Evolutionary conservation across 2,888 invertebrate species (phyloP), one percentile per base, ranked within the genome.

Genomic region (Sacculina carcini): DNA sequence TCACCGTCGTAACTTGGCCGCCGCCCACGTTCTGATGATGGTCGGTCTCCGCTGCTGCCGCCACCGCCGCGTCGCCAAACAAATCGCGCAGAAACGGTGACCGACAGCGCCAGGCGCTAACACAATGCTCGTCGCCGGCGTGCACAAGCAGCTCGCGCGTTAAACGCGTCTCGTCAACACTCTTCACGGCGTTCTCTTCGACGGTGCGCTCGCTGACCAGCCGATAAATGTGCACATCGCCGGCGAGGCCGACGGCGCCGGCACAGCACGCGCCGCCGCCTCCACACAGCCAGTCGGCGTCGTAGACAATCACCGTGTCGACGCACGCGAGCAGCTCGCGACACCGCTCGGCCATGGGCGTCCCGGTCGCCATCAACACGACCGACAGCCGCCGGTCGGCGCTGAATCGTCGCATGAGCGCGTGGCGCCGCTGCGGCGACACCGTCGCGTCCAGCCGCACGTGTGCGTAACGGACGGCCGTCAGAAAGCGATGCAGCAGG

Each of bases 281-380:
- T 98, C 98, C 94, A 98, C 96, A 5, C 73, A 96, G 96, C 96
- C 94, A 96, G 69, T 96, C 94, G 56, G 90, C 92, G 71, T 99
- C 98, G 68, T 98, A 99, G 71, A 99, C 98, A 65, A 99, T 83
- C 59, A 99, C 96, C 60, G 90, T 87, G 70, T 99, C 98, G 42
- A 98, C 98, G 58, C 96, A 98, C 31, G 94, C 96, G 58, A 98
- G 73, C 73, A 99, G 99, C n/a, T n/a, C n/a, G n/a, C n/a, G n/a
- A n/a, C n/a, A n/a, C n/a, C n/a, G n/a, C n/a, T n/a, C n/a, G n/a
- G n/a, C n/a, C n/a, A n/a, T n/a, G n/a, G n/a, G n/a, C 48, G 99
- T 85, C 51, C 98, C 96, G 48, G 98, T 98, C 4, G 96, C 96
- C 58, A 99, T 69, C 63, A 99, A 94, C 68, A 99, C 96, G 61